Evolutionary conservation across 2,113 vertebrate genomes (phyloP).

Genomic region (Bufo gargarizans): DNA sequence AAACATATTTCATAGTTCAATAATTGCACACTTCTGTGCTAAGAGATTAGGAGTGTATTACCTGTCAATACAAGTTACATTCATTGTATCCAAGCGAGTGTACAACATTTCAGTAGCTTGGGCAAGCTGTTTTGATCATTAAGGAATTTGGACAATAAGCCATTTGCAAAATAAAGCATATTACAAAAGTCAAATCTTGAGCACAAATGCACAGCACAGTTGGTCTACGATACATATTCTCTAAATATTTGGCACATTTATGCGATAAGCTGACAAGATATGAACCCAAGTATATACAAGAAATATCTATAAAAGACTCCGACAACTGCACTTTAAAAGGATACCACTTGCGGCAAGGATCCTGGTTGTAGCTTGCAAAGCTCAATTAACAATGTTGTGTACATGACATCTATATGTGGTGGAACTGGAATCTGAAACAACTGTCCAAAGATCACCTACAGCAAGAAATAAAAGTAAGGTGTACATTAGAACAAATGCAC

Average conservation of each 20-base stretch:
- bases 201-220: too few species aligned
- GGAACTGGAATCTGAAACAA: constrained; percentile 89
- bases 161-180: not conserved
- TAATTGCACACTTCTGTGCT: too few species aligned
- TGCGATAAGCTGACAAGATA: too few species aligned
- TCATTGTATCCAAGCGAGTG: constrained; percentile 97
- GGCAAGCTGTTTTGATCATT: constrained; percentile 81
- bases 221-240: too few species aligned
- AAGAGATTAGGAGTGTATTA: constrained; percentile 59
- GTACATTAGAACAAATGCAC: not conserved
- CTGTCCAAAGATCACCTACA: constrained; percentile 93
- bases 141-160: constrained; percentile 65
- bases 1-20: not conserved
- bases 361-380: constrained; percentile 97
- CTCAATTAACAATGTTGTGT: constrained; percentile 95
- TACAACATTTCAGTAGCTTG: constrained; percentile 98
- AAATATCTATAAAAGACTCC: too few species aligned
- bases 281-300: too few species aligned
- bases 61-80: constrained; percentile 93
- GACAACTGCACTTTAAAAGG: constrained; percentile 68
- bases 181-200: too few species aligned
- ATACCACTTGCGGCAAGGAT: constrained; percentile 98
- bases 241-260: too few species aligned
- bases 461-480: not conserved
- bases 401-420: constrained; percentile 94